Conservation (phyloP, 2,113 vertebrate species). For the Tiliqua scincoides region DNA sequence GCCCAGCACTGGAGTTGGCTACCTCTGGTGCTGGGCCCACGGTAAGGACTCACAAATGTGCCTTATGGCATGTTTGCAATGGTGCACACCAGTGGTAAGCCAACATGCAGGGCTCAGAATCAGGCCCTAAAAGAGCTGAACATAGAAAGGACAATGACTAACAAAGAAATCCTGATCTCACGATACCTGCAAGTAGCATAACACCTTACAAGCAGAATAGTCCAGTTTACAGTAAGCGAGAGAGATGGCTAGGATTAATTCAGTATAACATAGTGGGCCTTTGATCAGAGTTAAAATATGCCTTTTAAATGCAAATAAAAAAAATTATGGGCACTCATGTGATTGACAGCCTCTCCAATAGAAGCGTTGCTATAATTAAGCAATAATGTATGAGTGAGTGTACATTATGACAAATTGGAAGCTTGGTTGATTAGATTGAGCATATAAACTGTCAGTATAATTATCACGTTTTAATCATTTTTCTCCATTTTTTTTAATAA, state of each 20-base stretch:
- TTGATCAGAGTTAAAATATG: slow-evolving; percentile 72
- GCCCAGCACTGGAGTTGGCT: too few species aligned
- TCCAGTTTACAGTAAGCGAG: slow-evolving; percentile 41
- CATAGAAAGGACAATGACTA: background rate
- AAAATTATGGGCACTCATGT: slow-evolving; percentile 76
- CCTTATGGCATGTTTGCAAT: too few species aligned
- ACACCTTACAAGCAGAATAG: background rate
- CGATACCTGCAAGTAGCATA: background rate
- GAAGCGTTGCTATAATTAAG: slow-evolving; percentile 85
- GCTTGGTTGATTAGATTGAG: slow-evolving; percentile 84
- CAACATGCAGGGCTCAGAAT: too few species aligned
- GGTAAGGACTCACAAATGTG: too few species aligned
- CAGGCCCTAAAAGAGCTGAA: background rate
- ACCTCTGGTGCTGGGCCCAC: too few species aligned
- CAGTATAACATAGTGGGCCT: slow-evolving; percentile 55
- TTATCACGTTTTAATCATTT: slow-evolving; percentile 89
- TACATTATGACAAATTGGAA: slow-evolving; percentile 86
- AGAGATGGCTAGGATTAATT: slow-evolving; percentile 64
- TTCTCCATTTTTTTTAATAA: slow-evolving; percentile 82
- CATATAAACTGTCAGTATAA: slow-evolving; percentile 85
- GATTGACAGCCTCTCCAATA: slow-evolving; percentile 81
- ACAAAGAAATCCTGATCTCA: slow-evolving; percentile 14
- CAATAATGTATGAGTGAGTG: slow-evolving; percentile 84
- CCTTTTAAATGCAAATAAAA: slow-evolving; percentile 71
- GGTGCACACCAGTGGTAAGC: too few species aligned